Base-by-base conservation (phyloP, 2,797 vertebrate genomes). In the Xiphophorus birchmanni region DNA sequence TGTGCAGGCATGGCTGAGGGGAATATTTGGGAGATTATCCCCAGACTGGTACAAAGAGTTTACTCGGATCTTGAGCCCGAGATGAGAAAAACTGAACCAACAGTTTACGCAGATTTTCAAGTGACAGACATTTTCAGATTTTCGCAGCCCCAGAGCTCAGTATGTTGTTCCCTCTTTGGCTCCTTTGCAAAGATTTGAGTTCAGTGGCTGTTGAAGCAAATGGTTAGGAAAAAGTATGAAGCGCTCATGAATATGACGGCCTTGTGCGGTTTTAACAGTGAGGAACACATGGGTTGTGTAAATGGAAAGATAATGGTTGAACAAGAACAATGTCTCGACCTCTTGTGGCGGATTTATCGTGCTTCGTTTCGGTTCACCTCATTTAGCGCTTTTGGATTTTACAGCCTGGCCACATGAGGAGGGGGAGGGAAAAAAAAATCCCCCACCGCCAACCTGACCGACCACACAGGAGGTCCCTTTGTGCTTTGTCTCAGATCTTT, bases 401-500 rank as follows among this genome's bases (percentile, higher is more conserved):
- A 75, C 47, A 11, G 48, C 76, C 69, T 17, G 75, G 74, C 76
- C 67, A 54, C 5, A 40, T 80, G 50, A 52, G 63, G 67, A 15
- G n/a, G 44, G 44, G 17, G 58, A 10, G 23, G 32, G 44, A 10
- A 13, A 45, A 23, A 54, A 80, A 88, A 15, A 45, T 35, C 67
- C 88, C 82, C 81, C 78, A 69, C 35, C 21, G 67, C 72, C 76
- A 80, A 71, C 58, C 82, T 77, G 72, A 79, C 80, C 52, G n/a
- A 63, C 81, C 29, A 23, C 85, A 84, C 89, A 90, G 89, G 90
- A 88, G 87, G 80, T 75, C 79, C 45, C 74, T 90, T 90, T 93
- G 86, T 91, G 80, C 86, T 87, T 85, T 86, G 88, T 89, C 79
- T 88, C 50, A 78, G 73, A 80, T 86, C 84, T 90, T 92, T 90